phyloP scores from a whole-genome alignment of 2,113 vertebrate species.

The Crotalus helleri region DNA sequence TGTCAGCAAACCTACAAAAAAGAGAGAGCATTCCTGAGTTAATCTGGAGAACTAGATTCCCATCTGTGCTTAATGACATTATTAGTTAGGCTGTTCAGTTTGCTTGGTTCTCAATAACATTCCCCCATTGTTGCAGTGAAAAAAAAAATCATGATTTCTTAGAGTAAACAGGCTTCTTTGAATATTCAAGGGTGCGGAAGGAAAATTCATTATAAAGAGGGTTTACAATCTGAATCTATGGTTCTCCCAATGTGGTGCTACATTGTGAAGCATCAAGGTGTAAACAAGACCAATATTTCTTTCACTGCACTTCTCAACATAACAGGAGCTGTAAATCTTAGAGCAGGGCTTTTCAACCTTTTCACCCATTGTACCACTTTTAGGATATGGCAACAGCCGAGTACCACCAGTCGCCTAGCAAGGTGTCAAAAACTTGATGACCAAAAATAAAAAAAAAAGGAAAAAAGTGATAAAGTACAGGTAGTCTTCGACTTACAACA shows the following conservation, averaged over 20 bases:
- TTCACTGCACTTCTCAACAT: neutral
- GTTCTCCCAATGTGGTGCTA: neutral
- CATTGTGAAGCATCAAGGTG: neutral
- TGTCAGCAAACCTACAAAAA: slow-evolving; percentile 90
- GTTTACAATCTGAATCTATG: neutral
- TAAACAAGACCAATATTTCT: neutral
- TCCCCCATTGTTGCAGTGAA: neutral
- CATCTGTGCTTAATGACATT: neutral
- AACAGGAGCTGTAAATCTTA: neutral
- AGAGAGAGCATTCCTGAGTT: slow-evolving; percentile 14
- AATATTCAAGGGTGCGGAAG: neutral
- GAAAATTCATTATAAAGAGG: neutral
- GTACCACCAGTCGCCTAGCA: too few relatives aligned
- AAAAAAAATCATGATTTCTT: neutral
- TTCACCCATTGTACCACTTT: too few relatives aligned
- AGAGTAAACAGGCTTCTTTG: neutral
- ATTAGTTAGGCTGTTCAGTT: neutral
- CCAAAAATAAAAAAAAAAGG: too few relatives aligned
- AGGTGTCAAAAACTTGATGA: too few relatives aligned
- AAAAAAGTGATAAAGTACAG: too few relatives aligned
- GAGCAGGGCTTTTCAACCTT: too few relatives aligned
- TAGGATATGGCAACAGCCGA: too few relatives aligned
- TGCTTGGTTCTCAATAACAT: neutral
- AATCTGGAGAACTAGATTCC: neutral
- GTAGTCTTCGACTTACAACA: too few relatives aligned